Base-by-base conservation (phyloP, 1,140 invertebrate genomes). In the Argopecten irradians region DNA sequence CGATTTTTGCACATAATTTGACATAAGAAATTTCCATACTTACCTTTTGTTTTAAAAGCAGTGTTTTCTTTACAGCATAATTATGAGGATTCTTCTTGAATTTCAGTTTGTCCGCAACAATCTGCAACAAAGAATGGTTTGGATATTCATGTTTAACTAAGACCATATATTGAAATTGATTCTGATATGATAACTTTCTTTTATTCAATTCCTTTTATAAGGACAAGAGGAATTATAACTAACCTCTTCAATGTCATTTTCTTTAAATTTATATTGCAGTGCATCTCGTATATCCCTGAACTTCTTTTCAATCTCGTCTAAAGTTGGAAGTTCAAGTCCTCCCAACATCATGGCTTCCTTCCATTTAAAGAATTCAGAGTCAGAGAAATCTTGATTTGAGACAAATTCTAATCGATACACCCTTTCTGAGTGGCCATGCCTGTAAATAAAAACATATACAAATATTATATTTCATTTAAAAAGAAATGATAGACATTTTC, bases 381-480 rank as follows among this genome's bases (percentile, higher is more conserved):
- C 98, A 0, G 97, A 97, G 94, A 99, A 99, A 93, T 98, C 98
- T 83, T 98, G 97, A 96, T 99, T 99, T 7, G 98, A 99, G n/a
- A 99, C 98, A 95, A 99, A 99, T 95, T 99, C 98, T 86, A 99
- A 96, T 39, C 99, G 96, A 94, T 99, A 99, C 0, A 99, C 98
- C 36, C 98, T 96, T 94, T 99, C 98, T 90, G 99, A 97, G 0
- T 97, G 96, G 0, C 98, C 99, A 95, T 99, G 98, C 82, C 98
- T 97, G 46, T 71, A 97, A 89, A 90, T 55, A 46, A 43, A 86
- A 34, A 83, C 19, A 86, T 19, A 36, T 83, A n/a, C n/a, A n/a
- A n/a, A n/a, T n/a, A n/a, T n/a, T n/a, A n/a, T n/a, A n/a, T n/a
- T n/a, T n/a, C n/a, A n/a, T n/a, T n/a, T n/a, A n/a, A n/a, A n/a